Conservation (phyloP, 2,888 invertebrate genomes). For the Cyrtodaria siliqua region DNA sequence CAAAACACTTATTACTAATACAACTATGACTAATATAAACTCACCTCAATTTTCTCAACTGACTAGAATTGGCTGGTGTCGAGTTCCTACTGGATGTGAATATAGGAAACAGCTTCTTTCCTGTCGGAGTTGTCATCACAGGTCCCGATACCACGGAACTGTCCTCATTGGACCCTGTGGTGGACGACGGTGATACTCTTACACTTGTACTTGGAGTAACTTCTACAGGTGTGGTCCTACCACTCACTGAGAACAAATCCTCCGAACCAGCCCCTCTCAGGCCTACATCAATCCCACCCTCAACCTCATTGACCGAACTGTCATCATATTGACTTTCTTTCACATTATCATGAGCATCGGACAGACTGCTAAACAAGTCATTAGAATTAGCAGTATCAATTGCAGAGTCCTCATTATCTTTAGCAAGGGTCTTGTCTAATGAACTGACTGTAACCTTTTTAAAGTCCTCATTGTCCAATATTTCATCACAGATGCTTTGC, state of each 20-base stretch:
- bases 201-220: neutral
- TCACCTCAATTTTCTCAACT: slow-evolving; percentile 13
- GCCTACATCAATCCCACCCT: no score
- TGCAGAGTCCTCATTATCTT: slow-evolving; percentile 12
- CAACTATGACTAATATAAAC: no score
- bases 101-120: slow-evolving; percentile 52
- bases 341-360: neutral
- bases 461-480: no score
- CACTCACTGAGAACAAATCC: slow-evolving; percentile 23
- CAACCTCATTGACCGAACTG: no score
- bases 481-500: no score
- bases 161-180: slow-evolving; percentile 1
- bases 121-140: neutral
- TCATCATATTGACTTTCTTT: no score
- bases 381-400: slow-evolving; percentile 51
- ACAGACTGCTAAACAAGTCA: slow-evolving; percentile 33
- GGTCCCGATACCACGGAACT: slow-evolving; percentile 8
- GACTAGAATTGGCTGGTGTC: slow-evolving; percentile 37
- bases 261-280: neutral
- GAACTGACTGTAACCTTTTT: no score
- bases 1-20: no score
- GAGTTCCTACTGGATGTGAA: slow-evolving; percentile 23
- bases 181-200: neutral
- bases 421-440: neutral
- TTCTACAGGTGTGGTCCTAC: slow-evolving; percentile 19